phyloP scores from a whole-genome alignment of 2,113 vertebrate genomes.

The Pituophis catenifer region DNA sequence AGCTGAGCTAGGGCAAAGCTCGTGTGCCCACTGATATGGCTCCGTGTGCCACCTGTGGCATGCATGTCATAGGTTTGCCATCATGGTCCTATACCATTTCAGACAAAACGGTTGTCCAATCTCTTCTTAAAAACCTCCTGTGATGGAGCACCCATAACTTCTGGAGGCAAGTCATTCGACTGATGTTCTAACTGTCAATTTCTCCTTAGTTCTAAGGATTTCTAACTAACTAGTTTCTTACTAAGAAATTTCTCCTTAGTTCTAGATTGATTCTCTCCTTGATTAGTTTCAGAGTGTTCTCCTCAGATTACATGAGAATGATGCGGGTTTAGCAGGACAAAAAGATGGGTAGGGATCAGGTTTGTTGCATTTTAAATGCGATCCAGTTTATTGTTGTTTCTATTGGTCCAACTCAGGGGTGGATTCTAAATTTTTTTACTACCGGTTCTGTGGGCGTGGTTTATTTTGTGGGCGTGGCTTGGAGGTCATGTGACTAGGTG shows the following conservation, averaged over 20 bases:
- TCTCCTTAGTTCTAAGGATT: no score
- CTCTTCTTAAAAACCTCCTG: not conserved
- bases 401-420: not conserved
- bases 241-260: no score
- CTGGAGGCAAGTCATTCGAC: not conserved
- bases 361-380: not conserved
- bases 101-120: not conserved
- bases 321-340: not conserved
- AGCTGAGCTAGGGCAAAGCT: no score
- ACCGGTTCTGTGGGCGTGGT: no score
- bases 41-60: no score
- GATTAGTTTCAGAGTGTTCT: not conserved
- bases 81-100: not conserved
- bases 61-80: no score
- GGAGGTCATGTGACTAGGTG: no score
- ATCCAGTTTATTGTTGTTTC: not conserved
- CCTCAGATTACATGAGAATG: not conserved
- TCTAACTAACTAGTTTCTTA: no score
- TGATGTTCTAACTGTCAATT: no score
- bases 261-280: not conserved
- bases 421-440: no score
- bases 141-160: not conserved
- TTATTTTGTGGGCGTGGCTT: no score
- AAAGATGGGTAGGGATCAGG: not conserved
- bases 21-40: no score